phyloP scores from a whole-genome alignment of 1,140 invertebrate species.

The Drosophila bipectinata region DNA sequence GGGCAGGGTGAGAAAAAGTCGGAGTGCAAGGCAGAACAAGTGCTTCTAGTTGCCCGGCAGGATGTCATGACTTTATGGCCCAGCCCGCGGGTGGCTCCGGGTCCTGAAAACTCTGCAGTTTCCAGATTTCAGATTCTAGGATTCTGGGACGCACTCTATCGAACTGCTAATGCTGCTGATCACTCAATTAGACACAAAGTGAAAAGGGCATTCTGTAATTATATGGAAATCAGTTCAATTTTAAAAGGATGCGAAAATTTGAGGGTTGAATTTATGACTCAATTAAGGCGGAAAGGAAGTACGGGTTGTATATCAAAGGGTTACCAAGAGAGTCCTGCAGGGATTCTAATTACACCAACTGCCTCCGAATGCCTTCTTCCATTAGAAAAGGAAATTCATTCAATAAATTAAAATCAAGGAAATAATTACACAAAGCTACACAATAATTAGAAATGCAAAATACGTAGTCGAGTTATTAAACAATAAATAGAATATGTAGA shows the following conservation, averaged over 20 bases:
- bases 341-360: slow-evolving; percentile 24
- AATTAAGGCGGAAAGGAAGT: slow-evolving; percentile 23
- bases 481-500: not conserved
- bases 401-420: not conserved
- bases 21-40: slow-evolving; percentile 48
- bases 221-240: slow-evolving; percentile 49
- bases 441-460: not conserved
- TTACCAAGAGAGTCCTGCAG: slow-evolving; percentile 22
- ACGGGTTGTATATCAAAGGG: not conserved
- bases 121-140: slow-evolving; percentile 4
- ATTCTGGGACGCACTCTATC: slow-evolving; percentile 14
- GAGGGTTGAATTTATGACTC: slow-evolving; percentile 43
- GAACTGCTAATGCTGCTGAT: slow-evolving; percentile 48
- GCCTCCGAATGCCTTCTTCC: not conserved
- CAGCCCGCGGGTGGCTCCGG: slow-evolving; percentile 29
- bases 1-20: slow-evolving; percentile 33
- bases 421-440: not conserved
- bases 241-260: slow-evolving; percentile 23
- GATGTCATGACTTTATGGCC: slow-evolving; percentile 52
- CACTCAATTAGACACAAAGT: slow-evolving; percentile 64
- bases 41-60: slow-evolving; percentile 55
- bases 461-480: not conserved
- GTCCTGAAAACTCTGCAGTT: slow-evolving; percentile 3
- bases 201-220: slow-evolving; percentile 52
- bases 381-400: not conserved